phyloP scores from a whole-genome alignment of 2,888 invertebrate genomes.

The Aphelenchoides bicaudatus region DNA sequence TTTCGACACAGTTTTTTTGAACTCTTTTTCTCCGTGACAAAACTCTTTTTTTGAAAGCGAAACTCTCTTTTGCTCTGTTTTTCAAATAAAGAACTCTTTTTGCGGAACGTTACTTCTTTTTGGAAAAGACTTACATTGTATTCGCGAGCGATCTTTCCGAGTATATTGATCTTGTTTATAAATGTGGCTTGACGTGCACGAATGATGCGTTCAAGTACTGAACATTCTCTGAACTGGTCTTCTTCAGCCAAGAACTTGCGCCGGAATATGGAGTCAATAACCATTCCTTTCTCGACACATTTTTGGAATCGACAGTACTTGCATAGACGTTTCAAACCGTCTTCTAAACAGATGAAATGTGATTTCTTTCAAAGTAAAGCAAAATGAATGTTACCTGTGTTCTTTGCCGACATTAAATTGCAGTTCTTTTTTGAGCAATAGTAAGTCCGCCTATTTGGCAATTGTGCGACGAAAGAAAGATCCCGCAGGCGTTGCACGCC shows the following conservation, averaged over 20 bases:
- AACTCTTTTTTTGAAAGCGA: too few species aligned
- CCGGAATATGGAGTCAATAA: conserved; percentile 11
- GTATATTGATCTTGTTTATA: conserved; percentile 7
- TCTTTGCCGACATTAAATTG: not conserved
- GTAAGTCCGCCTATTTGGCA: not conserved
- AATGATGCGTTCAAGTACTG: conserved; percentile 2
- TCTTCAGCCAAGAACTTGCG: conserved; percentile 13
- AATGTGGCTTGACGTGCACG: conserved; percentile 8
- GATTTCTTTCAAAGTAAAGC: too few species aligned
- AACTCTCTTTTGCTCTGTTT: too few species aligned
- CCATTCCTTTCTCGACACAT: conserved; percentile 3
- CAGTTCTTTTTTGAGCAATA: conserved; percentile 12
- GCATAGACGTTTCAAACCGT: not conserved
- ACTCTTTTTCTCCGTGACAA: too few species aligned
- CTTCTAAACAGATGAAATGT: not conserved
- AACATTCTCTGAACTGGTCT: conserved; percentile 11
- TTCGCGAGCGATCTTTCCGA: conserved; percentile 7
- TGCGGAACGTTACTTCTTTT: too few species aligned
- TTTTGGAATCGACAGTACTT: conserved; percentile 3
- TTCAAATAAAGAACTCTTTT: conserved; percentile 3
- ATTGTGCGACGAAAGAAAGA: too few species aligned
- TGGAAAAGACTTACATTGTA: conserved; percentile 4
- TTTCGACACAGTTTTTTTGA: too few species aligned
- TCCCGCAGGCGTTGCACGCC: conserved; percentile 6
- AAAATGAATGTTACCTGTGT: too few species aligned